Conservation (phyloP, 92 coral and sea anemone genomes). For the Epizoanthus fatuus region DNA sequence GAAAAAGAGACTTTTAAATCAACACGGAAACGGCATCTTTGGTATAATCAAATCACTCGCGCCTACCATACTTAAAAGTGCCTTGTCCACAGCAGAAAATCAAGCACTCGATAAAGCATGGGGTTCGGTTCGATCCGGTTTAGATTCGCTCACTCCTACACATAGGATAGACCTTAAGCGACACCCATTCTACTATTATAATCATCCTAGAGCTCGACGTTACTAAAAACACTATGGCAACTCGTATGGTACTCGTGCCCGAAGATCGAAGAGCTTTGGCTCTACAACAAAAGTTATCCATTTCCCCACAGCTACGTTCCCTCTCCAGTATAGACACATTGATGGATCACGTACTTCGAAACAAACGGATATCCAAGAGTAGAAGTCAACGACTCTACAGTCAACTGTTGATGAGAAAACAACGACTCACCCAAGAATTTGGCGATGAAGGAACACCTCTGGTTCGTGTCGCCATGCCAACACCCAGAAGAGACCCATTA, state of each 20-base stretch:
- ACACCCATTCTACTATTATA: no score
- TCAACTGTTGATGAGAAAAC: background rate
- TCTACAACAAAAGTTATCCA: background rate
- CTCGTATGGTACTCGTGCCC: constrained; percentile 16
- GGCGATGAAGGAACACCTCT: no score
- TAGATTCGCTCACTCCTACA: no score
- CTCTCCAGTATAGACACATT: no score
- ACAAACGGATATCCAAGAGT: background rate
- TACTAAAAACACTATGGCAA: background rate
- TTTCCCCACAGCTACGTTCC: background rate
- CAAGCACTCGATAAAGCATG: no score
- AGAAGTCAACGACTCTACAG: background rate
- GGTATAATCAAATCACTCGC: background rate
- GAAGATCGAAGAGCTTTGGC: constrained; percentile 5
- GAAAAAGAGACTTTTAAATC: constrained; percentile 6
- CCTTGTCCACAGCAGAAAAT: no score
- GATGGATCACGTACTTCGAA: background rate
- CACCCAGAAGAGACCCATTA: no score
- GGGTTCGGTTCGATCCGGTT: no score
- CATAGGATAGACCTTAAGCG: no score
- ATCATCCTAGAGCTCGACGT: no score
- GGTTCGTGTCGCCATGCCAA: no score
- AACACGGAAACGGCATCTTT: background rate
- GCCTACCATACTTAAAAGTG: background rate
- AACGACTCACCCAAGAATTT: background rate